Conservation (phyloP, 2,888 invertebrate genomes). For the Tipula confusa region DNA sequence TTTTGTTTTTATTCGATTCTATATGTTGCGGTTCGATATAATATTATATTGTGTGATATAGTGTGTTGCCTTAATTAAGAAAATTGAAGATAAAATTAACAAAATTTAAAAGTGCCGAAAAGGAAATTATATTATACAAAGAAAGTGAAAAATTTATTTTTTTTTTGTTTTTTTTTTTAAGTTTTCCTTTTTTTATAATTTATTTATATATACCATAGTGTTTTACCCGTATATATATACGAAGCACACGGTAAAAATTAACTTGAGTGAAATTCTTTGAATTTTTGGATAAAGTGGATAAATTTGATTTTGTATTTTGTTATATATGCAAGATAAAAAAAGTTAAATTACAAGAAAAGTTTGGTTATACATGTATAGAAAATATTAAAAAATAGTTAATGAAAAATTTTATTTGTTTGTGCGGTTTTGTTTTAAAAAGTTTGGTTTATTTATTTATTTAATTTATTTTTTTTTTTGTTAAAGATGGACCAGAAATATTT, state of each 20-base stretch:
- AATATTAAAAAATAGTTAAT: background rate
- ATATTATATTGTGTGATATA: background rate
- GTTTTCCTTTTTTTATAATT: background rate
- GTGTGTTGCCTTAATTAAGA: background rate
- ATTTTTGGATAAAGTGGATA: background rate
- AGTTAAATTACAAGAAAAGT: background rate
- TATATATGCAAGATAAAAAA: background rate
- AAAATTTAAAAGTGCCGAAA: background rate
- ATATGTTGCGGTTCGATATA: background rate
- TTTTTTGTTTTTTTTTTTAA: background rate
- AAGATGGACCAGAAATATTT: constrained; percentile 29
- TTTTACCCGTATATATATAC: background rate
- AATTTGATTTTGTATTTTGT: background rate
- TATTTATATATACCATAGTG: background rate
- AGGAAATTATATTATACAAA: background rate
- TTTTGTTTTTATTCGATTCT: background rate
- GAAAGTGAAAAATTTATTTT: constrained; percentile 13
- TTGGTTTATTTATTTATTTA: too few relatives aligned
- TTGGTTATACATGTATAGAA: background rate
- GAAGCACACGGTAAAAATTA: too few relatives aligned
- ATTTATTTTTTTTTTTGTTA: too few relatives aligned
- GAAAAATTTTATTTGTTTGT: constrained; percentile 20
- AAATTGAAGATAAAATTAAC: background rate
- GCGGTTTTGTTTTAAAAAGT: constrained; percentile 1
- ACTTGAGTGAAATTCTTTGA: background rate